Evolutionary conservation across 92 coral and sea anemone species (phyloP), one percentile per base, ranked within the genome.

Genomic region (Palythoa grandiflora): DNA sequence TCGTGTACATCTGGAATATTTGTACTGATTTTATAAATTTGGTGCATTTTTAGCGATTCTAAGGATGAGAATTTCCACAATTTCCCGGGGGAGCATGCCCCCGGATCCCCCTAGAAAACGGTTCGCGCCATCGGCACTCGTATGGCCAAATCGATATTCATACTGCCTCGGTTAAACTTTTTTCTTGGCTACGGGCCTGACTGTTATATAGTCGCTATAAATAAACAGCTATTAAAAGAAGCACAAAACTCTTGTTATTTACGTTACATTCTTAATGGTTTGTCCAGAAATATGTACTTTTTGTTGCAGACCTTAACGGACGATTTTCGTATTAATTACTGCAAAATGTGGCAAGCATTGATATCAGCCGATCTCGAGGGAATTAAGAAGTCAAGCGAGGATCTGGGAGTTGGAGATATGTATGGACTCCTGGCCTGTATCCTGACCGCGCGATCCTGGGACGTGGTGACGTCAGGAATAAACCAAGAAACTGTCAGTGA

Each of bases 381-480:
- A 10, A 95, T 97, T 20, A 95, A 97, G 68, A 88, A 57, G 54
- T 92, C 94, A 80, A 97, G 99, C 77, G 90, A 85, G 63, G 93
- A 89, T 66, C 83, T 97, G 80, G 98, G 97, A 2, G 99, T 97
- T 38, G 97, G 95, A 38, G 97, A 97, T 60, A 89, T 92, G 89
- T 95, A 93, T 50, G 99, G 99, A 3, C 77, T 97, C 40, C 89
- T 97, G 14, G 94, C 99, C 84, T 97, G 99, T 55, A 94, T 97
- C 92, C 77, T 97, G 83, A 92, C 99, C 14, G 96, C 99, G 44
- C 92, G 99, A 38, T 91, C 99, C 51, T 97, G 99, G 99, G 90
- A 93, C 73, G 96, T 94, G 9, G 96, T 97, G 51, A 92, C 95
- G 17, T 89, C 93, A 11, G 99, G 99, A 54, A 92, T 95, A 71